Evolutionary conservation across 2,888 invertebrate genomes (phyloP), one percentile per base, ranked within the genome.

Genomic region (Oxyteleia sp.): DNA sequence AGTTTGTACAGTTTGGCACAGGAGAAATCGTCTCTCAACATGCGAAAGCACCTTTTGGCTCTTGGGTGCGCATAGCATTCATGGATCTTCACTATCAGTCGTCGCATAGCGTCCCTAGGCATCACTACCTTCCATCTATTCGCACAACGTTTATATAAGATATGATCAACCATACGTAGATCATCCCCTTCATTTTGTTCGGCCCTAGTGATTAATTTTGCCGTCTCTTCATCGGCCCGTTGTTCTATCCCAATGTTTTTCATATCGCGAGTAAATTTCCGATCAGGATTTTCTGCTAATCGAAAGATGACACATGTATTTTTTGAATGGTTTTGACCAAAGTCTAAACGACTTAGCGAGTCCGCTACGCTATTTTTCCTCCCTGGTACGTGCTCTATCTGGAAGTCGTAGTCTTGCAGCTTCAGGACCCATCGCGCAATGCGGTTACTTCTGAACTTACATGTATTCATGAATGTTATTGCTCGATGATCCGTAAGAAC

Each of bases 401-500:
- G 4, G 4, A 47, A n/a, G n/a, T 63, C 45, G 5, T 47, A 63
- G 15, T 63, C 63, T 32, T 45, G 63, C 10, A 47, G 45, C 4
- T 45, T 10, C 5, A 63, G 13, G 13, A 63, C 32, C 47, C 63
- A 47, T 16, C 63, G 16, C 8, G 63, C 18, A 4, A 63, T 16
- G 29, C 47, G 69, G 38, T 86, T 69, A 57, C 89, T 61, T 47
- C 85, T 80, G 0, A 89, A 23, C 0, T 47, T 53, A 90, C 2
- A 74, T 79, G 20, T 74, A 53, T 11, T 49, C 7, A 91, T 26
- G 63, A 89, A 91, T 0, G 79, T 82, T 0, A 91, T 23, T 0
- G 88, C 84, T 41, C 86, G 85, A 47, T 90, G 89, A 59, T 91
- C 90, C 0, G 88, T 88, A 10, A 82, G 29, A 1, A 90, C 84